Conservation (phyloP, 2,888 invertebrate genomes). For the Alsophila aescularia region DNA sequence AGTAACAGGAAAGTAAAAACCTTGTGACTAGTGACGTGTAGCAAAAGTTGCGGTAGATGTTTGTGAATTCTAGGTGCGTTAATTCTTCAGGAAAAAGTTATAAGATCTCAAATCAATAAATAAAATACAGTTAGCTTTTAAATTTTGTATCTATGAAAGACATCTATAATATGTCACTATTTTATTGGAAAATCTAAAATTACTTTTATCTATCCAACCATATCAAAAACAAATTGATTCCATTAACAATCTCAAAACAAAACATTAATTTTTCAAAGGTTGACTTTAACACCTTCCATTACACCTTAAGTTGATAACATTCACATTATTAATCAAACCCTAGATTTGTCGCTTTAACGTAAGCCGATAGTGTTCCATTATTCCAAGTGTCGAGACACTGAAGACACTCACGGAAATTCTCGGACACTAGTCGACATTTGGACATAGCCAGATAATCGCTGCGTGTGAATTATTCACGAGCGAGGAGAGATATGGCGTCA, state of each 20-base stretch:
- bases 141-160: too few species aligned
- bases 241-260: constrained; percentile 32
- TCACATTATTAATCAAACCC: constrained; percentile 33
- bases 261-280: constrained; percentile 34
- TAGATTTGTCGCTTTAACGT: constrained; percentile 33
- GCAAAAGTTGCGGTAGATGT: too few species aligned
- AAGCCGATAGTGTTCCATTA: constrained; percentile 21
- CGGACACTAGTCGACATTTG: constrained; percentile 15
- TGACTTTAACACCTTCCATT: constrained; percentile 33
- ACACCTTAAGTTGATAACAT: constrained; percentile 21
- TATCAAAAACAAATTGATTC: constrained; percentile 33
- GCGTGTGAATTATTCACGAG: constrained; percentile 33
- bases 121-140: too few species aligned
- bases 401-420: constrained; percentile 11
- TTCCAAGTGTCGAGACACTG: constrained; percentile 10
- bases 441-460: constrained; percentile 21
- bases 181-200: neutral
- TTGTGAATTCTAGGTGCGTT: too few species aligned
- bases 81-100: too few species aligned
- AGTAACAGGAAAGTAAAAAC: too few species aligned
- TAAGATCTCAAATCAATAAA: too few species aligned
- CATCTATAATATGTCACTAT: too few species aligned
- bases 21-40: too few species aligned
- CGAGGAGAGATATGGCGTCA: constrained; percentile 15
- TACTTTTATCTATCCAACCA: neutral